Evolutionary conservation across 2,113 vertebrate species (phyloP).

Genomic region (Myiagra hebetior): DNA sequence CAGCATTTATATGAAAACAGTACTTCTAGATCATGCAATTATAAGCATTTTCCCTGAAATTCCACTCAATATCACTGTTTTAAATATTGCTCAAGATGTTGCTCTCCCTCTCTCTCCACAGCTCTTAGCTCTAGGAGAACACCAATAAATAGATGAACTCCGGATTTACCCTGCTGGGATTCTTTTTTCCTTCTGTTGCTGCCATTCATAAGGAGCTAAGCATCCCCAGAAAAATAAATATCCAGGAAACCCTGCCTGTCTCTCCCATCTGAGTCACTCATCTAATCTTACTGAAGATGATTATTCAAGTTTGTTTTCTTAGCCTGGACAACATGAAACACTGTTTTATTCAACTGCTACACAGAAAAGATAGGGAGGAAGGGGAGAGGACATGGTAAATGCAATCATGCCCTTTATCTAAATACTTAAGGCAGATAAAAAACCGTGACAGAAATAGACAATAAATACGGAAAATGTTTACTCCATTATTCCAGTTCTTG

Average conservation of each 20-base stretch:
- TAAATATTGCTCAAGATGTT: neutral
- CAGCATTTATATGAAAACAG: neutral
- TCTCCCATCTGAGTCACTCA: neutral
- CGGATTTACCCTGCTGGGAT: neutral
- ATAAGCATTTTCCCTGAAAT: neutral
- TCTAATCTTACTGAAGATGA: neutral
- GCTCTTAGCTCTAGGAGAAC: neutral
- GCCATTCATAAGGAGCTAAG: neutral
- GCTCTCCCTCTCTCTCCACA: neutral
- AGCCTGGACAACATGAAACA: neutral
- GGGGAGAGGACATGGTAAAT: neutral
- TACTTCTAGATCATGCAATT: neutral
- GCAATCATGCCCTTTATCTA: constrained; percentile 12
- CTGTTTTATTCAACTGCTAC: neutral
- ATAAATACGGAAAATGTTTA: constrained; percentile 67
- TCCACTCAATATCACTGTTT: neutral
- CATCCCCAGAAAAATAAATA: neutral
- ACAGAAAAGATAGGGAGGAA: neutral
- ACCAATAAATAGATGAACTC: neutral
- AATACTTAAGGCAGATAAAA: constrained; percentile 37
- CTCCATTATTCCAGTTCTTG: constrained; percentile 83
- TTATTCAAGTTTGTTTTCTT: neutral
- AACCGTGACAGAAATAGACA: neutral
- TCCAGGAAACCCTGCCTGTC: neutral
- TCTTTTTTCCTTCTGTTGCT: neutral